A percentile compares a stretch with the other conserved stretches of the same genome.
These are phyloP conservation scores for Lethenteron camtschaticum DNA, from an alignment of 2,113 vertebrate species.

Conservation along the genomic window DNA sequence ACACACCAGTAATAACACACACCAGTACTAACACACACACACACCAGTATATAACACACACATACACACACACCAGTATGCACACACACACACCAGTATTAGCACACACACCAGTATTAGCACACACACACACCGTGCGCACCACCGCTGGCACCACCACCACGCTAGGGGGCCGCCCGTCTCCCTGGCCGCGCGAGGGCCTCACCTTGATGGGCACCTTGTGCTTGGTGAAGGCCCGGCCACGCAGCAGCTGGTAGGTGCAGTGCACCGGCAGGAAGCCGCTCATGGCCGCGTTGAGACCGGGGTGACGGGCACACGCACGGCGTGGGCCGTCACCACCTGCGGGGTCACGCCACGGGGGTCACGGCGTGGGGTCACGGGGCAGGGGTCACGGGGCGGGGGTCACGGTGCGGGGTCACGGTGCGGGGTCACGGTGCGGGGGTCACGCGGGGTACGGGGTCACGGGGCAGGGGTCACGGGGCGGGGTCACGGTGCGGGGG, in stretches of 20 bases:
- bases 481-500: no score
- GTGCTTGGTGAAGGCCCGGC: slow-evolving; percentile 90
- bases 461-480: no score
- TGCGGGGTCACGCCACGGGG: slow-evolving; percentile 12
- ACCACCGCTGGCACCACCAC: no score
- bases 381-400: no score
- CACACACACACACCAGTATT: background rate
- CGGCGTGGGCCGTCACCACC: slow-evolving; percentile 92
- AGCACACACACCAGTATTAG: background rate
- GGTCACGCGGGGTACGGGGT: no score
- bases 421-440: no score
- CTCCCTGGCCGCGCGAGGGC: background rate
- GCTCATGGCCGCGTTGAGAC: slow-evolving; percentile 72
- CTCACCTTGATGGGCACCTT: slow-evolving; percentile 97
- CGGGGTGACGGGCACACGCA: slow-evolving; percentile 81
- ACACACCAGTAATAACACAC: no score
- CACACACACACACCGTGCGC: no score
- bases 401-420: no score
- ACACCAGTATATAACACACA: no score
- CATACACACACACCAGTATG: background rate
- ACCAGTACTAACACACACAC: background rate
- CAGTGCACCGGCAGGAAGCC: slow-evolving; percentile 95
- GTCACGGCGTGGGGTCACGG: no score
- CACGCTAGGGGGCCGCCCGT: no score
- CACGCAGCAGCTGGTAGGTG: slow-evolving; percentile 85